Conservation (phyloP, 1,140 invertebrate species). For the Halyomorpha halys region DNA sequence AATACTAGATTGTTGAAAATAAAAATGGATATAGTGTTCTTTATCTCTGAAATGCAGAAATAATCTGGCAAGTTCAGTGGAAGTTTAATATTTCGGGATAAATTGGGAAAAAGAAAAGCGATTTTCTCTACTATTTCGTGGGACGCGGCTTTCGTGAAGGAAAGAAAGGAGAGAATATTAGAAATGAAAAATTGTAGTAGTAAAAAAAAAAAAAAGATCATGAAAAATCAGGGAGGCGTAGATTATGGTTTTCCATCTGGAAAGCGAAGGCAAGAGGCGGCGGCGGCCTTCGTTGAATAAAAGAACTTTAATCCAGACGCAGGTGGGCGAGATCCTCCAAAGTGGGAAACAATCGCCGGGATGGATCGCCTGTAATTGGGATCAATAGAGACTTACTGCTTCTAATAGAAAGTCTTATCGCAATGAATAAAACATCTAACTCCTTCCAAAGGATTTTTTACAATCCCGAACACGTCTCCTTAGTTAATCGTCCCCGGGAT, state of each 20-base stretch:
- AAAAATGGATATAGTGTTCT: too few relatives aligned
- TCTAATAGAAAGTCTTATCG: neutral
- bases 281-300: neutral
- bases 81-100: too few relatives aligned
- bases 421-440: conserved; percentile 4
- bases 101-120: too few relatives aligned
- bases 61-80: too few relatives aligned
- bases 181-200: neutral
- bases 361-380: neutral
- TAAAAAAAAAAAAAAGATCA: neutral
- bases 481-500: neutral
- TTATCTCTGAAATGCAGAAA: too few relatives aligned
- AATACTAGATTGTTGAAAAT: too few relatives aligned
- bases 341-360: neutral
- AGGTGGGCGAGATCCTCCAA: neutral
- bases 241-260: conserved; percentile 1
- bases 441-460: neutral
- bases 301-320: neutral
- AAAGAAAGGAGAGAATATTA: neutral
- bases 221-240: neutral
- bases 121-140: too few relatives aligned
- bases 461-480: neutral
- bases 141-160: too few relatives aligned
- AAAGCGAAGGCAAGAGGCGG: neutral
- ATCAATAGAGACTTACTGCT: neutral